Evolutionary conservation across 2,113 vertebrate genomes (phyloP).

Genomic region (Xenopus borealis): DNA sequence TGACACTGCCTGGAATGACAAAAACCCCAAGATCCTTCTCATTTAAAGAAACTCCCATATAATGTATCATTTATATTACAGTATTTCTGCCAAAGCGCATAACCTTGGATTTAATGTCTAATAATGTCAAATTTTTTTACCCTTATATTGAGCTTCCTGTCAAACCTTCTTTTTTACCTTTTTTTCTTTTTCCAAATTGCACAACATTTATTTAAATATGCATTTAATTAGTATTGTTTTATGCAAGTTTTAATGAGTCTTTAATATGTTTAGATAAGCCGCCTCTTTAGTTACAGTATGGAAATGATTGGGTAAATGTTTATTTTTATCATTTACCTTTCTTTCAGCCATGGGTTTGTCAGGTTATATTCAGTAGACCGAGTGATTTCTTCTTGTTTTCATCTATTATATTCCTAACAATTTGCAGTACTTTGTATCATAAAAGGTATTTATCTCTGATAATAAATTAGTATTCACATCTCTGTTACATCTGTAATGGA

Average conservation of each 20-base stretch:
- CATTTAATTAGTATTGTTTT: too few relatives aligned
- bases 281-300: slow-evolving; percentile 71
- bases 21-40: too few relatives aligned
- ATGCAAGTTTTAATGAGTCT: slow-evolving; percentile 32
- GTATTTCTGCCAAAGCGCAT: too few relatives aligned
- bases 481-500: not conserved
- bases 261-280: slow-evolving; percentile 69
- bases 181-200: too few relatives aligned
- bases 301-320: slow-evolving; percentile 72
- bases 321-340: slow-evolving; percentile 70
- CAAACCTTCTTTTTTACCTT: too few relatives aligned
- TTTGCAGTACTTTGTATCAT: slow-evolving; percentile 49
- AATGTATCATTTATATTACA: too few relatives aligned
- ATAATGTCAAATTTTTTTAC: too few relatives aligned
- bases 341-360: slow-evolving; percentile 22
- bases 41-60: too few relatives aligned
- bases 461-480: slow-evolving; percentile 60
- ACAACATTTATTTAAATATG: too few relatives aligned
- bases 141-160: too few relatives aligned
- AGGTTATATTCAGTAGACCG: slow-evolving; percentile 59
- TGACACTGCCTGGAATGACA: too few relatives aligned
- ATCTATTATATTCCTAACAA: slow-evolving; percentile 52
- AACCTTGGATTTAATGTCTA: too few relatives aligned
- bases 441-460: slow-evolving; percentile 62
- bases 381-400: slow-evolving; percentile 64